Evolutionary conservation across 1,140 invertebrate genomes (phyloP), one percentile per base, ranked within the genome.

Genomic region (Micrasema minimum): DNA sequence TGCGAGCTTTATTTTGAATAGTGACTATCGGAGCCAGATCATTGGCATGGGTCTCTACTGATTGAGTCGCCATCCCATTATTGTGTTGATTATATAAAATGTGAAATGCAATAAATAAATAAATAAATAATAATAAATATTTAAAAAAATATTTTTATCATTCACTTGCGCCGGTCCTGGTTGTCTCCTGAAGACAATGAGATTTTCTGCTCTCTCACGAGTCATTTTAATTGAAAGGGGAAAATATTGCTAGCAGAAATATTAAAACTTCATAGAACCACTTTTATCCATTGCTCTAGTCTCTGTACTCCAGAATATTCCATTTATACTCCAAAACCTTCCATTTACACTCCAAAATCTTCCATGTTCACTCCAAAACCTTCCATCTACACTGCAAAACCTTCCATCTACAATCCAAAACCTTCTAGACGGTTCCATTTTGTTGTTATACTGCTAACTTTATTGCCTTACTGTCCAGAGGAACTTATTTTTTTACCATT

Each of bases 191-290:
- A 38, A 59, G 55, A 59, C 55, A 59, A 59, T 41, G 38, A 59
- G 55, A 59, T 59, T 59, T 53, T 41, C 55, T 11, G 55, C 18
- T 38, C n/a, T 59, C 55, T 20, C 37, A 7, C 55, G 55, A 38
- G 55, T 59, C 55, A 59, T 59, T 59, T 59, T 20, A n/a, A 59
- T 59, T 59, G 55, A 59, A 59, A 59, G 37, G 37, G 37, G 55
- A 59, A 59, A 59, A 59, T 59, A 59, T 59, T 41, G 55, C 55
- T 59, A 10, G 4, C 31, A 41, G 55, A 1, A 59, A 59, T 31
- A 59, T 38, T 59, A 59, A 59, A 59, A 4, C 16, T 20, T 14
- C 55, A 59, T 38, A 11, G 31, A 38, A 53, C 46, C 10, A 5
- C 16, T 16, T 6, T 20, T 16, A 4, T 10, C 6, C 46, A 20